Base-by-base conservation (phyloP, 1,140 invertebrate species). In the Danaus plexippus region DNA sequence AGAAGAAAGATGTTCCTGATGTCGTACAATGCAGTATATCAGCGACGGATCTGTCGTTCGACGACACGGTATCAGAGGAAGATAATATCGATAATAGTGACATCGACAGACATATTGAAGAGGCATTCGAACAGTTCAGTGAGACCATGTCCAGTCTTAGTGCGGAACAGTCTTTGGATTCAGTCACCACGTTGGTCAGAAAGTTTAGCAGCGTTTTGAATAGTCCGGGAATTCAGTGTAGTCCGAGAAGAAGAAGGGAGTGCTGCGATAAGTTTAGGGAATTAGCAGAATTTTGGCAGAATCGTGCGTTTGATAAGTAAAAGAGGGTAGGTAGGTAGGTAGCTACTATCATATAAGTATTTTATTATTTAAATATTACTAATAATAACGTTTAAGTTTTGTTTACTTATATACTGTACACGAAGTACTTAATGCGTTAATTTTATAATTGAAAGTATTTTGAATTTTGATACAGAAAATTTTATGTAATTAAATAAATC, bases 281-380 rank as follows among this genome's bases (percentile, higher is more conserved):
- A 15, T 69, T 83, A 15, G 70, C 78, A 0, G 78, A 81, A 11
- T 83, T 82, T 66, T 85, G 82, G 80, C 75, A 69, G 52, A 78
- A 61, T 51, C 69, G 64, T 5, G 67, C 71, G 0, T 67, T 67
- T 52, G 69, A 70, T 32, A 43, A 53, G 47, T 47, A 15, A 52
- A 1, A 12, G 11, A 42, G 43, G 53, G 43, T 66, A 52, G 54
- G 59, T 61, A 52, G 54, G 59, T 61, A 15, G 44, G 18, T 40
- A 43, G 15, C 47, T 12, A 50, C 41, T 45, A 44, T 12, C n/a
- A 15, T 22, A 12, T 50, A 18, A 43, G 43, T 43, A 43, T 12
- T 57, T 46, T 45, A 44, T 12, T 15, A 15, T 22, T 42, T 50
- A 18, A 43, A 43, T 43, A 43, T 40, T 52, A 12, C 47, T 15